Base-by-base conservation (phyloP, 2,797 vertebrate species). In the Gadopsis marmoratus region DNA sequence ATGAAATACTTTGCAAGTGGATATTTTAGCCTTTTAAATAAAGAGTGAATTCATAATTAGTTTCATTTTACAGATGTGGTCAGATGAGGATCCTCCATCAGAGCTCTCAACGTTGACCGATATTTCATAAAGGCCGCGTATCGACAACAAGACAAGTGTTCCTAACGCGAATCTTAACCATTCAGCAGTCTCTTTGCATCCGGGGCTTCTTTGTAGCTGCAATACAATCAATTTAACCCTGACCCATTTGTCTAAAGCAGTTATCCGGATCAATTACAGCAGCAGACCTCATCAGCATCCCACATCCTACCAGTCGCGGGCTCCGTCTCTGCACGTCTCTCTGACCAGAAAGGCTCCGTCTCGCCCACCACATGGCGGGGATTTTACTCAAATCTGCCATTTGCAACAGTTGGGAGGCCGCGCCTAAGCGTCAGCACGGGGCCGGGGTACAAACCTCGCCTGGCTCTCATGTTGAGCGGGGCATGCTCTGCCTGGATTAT, bases 271-370 rank as follows among this genome's bases (percentile, higher is more conserved):
- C 86, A 86, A 79, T 89, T 87, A 83, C 56, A 83, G 79, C 83
- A 82, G 78, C 76, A 86, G 82, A 84, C 50, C 83, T 88, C 86
- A 86, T 88, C 87, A 87, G 85, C 72, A 69, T 85, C 75, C 85
- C 67, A 55, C 83, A 78, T 84, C 83, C 82, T 26, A 39, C 60
- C 78, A 60, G 67, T 67, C 70, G 8, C 66, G 1, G n/a, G n/a
- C 73, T 47, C 14, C n/a, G 48, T 76, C 78, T 71, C 71, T 59
- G 69, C 67, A 16, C n/a, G 82, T 47, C 65, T 76, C 72, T 80
- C 11, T n/a, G n/a, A 39, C 65, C n/a, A 13, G 5, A 45, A 39
- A 2, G 29, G 71, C 76, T 87, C 76, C 69, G 67, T 71, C 71
- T 86, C 81, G 51, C 39, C 79, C 66, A 54, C 47, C 43, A 45